Base-by-base conservation (phyloP, 2,113 vertebrate genomes). In the Hippoglossus stenolepis region DNA sequence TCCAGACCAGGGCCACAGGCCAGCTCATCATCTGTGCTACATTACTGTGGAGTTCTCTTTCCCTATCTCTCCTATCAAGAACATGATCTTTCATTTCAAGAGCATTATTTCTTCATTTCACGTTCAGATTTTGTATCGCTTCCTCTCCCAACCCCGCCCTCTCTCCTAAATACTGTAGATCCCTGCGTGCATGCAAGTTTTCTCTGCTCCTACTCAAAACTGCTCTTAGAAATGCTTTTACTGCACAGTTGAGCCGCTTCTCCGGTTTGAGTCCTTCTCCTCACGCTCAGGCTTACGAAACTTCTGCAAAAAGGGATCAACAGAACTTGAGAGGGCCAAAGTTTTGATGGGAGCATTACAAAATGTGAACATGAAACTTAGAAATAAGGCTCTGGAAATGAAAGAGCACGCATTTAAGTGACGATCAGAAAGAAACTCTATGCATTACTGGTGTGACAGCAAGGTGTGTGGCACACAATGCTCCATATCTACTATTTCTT, bases 11-110 rank as follows among this genome's bases (percentile, higher is more conserved):
- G 3, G 68, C 67, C 49, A 49, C 60, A 40, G 70, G 67, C 43
- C 58, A 38, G 66, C 43, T 80, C 75, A 57, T 85, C 79, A 31
- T 43, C 31, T n/a, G 68, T 6, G 59, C 60, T 17, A 10, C 35
- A 28, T 60, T 57, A 63, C 56, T 51, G 63, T 6, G 63, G 17
- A 61, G 26, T 12, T 31, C 11, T 24, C 20, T 54, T 17, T 24
- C 12, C 23, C 13, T 12, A 31, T 18, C 6, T 38, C 9, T 38
- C 28, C 28, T 8, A 35, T 38, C 59, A 8, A 1, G 24, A 28
- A 15, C 24, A 14, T 28, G 24, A 61, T 61, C 59, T 61, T 61
- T 35, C 28, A 61, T 61, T 61, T 61, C 6, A n/a, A 38, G 59
- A 20, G 59, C 26, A 61, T 61, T 61, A 61, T 38, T 61, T 61